A percentile compares a stretch with the other conserved stretches of the same genome.
phyloP scores from a whole-genome alignment of 2,113 vertebrate genomes.

The Pteruthius melanotis region DNA sequence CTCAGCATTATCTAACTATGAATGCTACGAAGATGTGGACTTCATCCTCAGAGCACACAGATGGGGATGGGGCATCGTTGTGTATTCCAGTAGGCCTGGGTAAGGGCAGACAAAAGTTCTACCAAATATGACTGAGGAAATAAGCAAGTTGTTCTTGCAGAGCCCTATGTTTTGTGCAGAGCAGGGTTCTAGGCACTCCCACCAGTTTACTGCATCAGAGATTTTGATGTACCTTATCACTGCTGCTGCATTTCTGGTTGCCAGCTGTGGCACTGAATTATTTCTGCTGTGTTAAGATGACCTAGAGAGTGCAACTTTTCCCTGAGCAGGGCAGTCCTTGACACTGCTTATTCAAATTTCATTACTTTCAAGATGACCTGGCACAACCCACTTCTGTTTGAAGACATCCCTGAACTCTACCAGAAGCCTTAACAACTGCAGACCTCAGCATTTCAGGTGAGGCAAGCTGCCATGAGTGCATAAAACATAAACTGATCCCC shows the following conservation, averaged over 20 bases:
- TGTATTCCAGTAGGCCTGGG: neutral
- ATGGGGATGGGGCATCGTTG: neutral
- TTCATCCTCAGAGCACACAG: neutral
- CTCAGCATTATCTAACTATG: neutral
- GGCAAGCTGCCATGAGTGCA: neutral
- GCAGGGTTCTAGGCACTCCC: no score
- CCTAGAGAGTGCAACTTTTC: neutral
- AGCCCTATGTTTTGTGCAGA: neutral
- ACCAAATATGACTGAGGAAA: neutral
- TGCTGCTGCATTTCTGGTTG: neutral
- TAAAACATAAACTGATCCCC: neutral
- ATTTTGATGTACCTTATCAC: neutral
- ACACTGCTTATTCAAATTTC: neutral
- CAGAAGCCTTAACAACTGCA: neutral
- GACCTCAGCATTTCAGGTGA: neutral
- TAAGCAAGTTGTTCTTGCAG: neutral
- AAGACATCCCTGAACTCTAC: neutral
- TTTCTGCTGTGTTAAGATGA: neutral
- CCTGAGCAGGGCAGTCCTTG: neutral
- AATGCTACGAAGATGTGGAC: neutral
- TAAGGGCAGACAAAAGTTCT: neutral
- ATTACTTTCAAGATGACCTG: neutral
- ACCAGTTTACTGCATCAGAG: neutral
- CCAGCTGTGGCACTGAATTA: accelerated
- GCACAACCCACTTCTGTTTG: neutral